phyloP scores from a whole-genome alignment of 2,797 vertebrate genomes.

The Rachycentron canadum region DNA sequence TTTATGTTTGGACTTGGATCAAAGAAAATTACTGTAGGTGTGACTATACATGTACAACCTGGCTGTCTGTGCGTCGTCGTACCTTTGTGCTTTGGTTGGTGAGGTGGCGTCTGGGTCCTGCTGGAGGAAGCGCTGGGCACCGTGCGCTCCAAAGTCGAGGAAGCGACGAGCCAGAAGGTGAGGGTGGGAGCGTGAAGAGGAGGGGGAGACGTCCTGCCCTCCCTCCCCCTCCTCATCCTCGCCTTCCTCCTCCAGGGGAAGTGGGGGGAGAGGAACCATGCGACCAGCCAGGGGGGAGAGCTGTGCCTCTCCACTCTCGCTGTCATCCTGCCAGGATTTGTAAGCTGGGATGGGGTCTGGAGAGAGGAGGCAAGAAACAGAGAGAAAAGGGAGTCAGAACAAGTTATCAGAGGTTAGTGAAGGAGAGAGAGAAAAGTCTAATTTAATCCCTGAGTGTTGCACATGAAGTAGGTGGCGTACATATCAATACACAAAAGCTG shows the following conservation, averaged over 20 bases:
- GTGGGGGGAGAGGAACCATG: constrained; percentile 90
- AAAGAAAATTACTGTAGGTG: too few relatives aligned
- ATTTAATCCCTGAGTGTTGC: neutral
- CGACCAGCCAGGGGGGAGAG: constrained; percentile 95
- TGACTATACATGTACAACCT: neutral
- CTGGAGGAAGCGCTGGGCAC: constrained; percentile 92
- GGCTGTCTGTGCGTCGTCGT: constrained; percentile 1
- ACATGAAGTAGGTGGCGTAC: neutral
- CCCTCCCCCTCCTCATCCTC: constrained; percentile 68
- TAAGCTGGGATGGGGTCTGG: constrained; percentile 95
- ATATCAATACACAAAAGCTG: constrained; percentile 23
- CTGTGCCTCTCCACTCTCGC: constrained; percentile 95
- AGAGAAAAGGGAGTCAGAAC: constrained; percentile 1
- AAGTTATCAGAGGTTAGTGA: neutral
- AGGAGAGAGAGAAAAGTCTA: neutral
- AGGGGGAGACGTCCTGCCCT: constrained; percentile 67
- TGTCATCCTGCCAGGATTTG: constrained; percentile 97
- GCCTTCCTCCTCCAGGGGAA: constrained; percentile 89
- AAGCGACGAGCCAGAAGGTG: constrained; percentile 90
- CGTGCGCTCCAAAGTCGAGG: constrained; percentile 93
- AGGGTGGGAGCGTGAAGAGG: constrained; percentile 85
- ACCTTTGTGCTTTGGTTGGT: constrained; percentile 94
- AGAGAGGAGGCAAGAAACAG: constrained; percentile 15
- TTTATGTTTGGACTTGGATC: neutral
- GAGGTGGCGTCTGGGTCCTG: constrained; percentile 91